A percentile compares a stretch with the other conserved stretches of the same genome.
Evolutionary conservation across 2,797 vertebrate genomes (phyloP).

Genomic region (Labeo calbasu): DNA sequence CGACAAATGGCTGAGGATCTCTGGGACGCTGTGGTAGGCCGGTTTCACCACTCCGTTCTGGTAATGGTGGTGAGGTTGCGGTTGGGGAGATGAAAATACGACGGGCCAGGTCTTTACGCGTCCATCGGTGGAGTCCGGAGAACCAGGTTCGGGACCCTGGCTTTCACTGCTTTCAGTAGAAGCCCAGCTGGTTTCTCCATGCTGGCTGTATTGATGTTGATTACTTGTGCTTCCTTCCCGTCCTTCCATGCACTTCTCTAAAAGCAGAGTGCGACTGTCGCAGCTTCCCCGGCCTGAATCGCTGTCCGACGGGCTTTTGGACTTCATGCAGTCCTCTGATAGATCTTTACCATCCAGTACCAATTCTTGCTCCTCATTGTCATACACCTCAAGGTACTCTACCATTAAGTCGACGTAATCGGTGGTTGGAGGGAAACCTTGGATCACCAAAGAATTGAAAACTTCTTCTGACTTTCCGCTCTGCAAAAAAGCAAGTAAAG

Average conservation of each 20-base stretch:
- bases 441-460: constrained; percentile 84
- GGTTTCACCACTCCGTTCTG: constrained; percentile 60
- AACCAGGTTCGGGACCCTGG: constrained; percentile 49
- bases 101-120: constrained; percentile 82
- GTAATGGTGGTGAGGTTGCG: constrained; percentile 56
- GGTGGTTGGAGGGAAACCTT: constrained; percentile 84
- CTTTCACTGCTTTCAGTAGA: not conserved
- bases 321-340: constrained; percentile 70
- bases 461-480: constrained; percentile 86
- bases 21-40: constrained; percentile 77
- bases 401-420: constrained; percentile 87
- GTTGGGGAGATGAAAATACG: constrained; percentile 68
- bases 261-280: constrained; percentile 87
- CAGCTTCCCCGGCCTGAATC: constrained; percentile 92
- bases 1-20: constrained; percentile 60
- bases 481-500: constrained; percentile 70
- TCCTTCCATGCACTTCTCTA: constrained; percentile 78
- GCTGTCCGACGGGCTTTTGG: constrained; percentile 77
- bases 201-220: constrained; percentile 27
- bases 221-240: constrained; percentile 56
- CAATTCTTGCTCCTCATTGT: constrained; percentile 81
- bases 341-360: constrained; percentile 75
- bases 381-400: constrained; percentile 89
- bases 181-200: constrained; percentile 49
- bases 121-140: constrained; percentile 61